These are phyloP conservation scores for Calcarius lapponicus DNA, from an alignment of 2,797 vertebrate species.

Conservation along the genomic window DNA sequence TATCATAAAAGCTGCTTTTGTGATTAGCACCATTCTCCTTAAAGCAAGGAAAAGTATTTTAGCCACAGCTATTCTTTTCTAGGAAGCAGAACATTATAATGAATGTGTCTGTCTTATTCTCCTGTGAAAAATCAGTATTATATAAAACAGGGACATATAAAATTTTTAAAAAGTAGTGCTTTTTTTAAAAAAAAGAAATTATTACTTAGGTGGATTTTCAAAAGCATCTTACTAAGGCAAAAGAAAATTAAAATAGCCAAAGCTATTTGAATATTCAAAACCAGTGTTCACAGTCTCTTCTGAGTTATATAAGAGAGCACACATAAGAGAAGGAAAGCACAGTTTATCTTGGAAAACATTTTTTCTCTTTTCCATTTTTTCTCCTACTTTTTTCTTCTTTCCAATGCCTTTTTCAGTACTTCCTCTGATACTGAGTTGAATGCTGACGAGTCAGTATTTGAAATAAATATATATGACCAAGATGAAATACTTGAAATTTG, in stretches of 20 bases:
- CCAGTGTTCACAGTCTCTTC: background rate
- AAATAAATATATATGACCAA: background rate
- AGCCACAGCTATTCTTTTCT: background rate
- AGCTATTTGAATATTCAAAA: background rate
- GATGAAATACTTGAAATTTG: background rate
- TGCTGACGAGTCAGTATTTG: background rate
- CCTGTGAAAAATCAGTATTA: background rate
- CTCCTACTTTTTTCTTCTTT: background rate
- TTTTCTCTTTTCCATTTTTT: background rate
- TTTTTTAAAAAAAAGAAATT: background rate
- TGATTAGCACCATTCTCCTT: background rate
- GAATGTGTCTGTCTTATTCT: background rate
- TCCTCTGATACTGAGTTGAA: background rate
- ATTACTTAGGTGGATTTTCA: background rate
- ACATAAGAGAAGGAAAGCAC: background rate
- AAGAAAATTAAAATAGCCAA: background rate
- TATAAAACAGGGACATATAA: background rate
- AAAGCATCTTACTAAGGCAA: background rate
- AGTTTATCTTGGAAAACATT: background rate
- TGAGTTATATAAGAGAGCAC: background rate
- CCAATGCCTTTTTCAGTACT: background rate
- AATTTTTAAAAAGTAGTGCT: background rate
- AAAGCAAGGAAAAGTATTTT: background rate
- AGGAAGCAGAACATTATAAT: background rate
- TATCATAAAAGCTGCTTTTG: background rate